Evolutionary conservation across 2,113 vertebrate genomes (phyloP), one percentile per base, ranked within the genome.

Genomic region (Corythoichthys haematopterus): DNA sequence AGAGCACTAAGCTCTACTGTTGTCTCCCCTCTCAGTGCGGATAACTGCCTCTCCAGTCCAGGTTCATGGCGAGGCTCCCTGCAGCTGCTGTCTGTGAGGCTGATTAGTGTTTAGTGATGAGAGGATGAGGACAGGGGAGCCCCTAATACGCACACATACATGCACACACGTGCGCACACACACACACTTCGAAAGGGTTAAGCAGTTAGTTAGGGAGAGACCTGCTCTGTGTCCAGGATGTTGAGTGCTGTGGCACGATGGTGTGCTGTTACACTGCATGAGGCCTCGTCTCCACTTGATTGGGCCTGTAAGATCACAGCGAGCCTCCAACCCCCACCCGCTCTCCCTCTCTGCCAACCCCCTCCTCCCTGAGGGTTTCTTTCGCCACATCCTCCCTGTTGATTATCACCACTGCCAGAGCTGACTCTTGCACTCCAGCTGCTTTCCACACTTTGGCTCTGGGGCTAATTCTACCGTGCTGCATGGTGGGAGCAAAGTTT

Each of bases 201-300:
- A 86, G 85, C 84, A 84, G 84, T 71, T 74, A 70, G 73, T 85
- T 76, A 74, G 81, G 83, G 88, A 87, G 86, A 91, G 87, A 83
- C 87, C 88, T 88, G 88, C 87, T 87, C 85, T 88, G 81, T 87
- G 88, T 90, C 84, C 89, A 90, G 86, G 88, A 89, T 89, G 86
- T 89, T 75, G 88, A 88, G 87, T 79, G 86, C 80, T 75, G 79
- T 70, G 51, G 79, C 40, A 67, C 56, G 45, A 71, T 84, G 84
- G 79, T 85, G 88, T 88, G 82, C 86, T 83, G 88, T 85, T 88
- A 86, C 88, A 85, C 90, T 84, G 81, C 82, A 71, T 87, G 85
- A 83, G 84, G 84, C 87, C 88, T 81, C 80, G 74, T 80, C 86
- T 91, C 80, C 80, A 89, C 86, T 92, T 87, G 90, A 92, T 91